Conservation (phyloP, 2,113 vertebrate species). For the Vidua macroura region DNA sequence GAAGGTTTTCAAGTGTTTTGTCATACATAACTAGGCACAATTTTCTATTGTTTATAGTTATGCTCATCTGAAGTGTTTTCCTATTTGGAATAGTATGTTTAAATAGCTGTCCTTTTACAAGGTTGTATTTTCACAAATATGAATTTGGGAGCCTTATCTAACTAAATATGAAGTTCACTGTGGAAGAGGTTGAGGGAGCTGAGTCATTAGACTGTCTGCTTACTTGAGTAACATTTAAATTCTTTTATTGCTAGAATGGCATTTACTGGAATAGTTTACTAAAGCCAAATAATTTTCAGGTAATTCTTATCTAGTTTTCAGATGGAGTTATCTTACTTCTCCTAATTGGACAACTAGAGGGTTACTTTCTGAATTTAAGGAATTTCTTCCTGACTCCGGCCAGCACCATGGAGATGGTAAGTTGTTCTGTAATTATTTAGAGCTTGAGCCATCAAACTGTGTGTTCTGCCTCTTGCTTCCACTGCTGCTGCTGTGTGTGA, state of each 20-base stretch:
- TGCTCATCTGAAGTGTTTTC: neutral
- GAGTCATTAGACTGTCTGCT: neutral
- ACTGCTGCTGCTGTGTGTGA: neutral
- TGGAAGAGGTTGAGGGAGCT: neutral
- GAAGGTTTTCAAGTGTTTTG: neutral
- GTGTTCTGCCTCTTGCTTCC: neutral
- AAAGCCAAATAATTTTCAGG: neutral
- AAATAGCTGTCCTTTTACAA: neutral
- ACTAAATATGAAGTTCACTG: neutral
- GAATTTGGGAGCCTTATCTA: neutral
- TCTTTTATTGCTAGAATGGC: neutral
- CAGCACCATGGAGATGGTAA: constrained; percentile 82
- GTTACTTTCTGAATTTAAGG: constrained; percentile 87
- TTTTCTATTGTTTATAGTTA: neutral
- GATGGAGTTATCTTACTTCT: constrained; percentile 91
- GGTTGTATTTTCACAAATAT: neutral
- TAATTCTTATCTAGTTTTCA: constrained; percentile 79
- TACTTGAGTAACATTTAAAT: neutral
- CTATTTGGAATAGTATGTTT: neutral
- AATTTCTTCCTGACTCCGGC: constrained; percentile 84
- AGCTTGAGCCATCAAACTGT: neutral
- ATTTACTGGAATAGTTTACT: neutral
- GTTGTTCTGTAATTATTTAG: neutral
- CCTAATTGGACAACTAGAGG: constrained; percentile 89
- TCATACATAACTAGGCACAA: neutral